These are phyloP conservation scores for Sinhomidia bicolor DNA, from an alignment of 2,888 invertebrate genomes.

Conservation along the genomic window DNA sequence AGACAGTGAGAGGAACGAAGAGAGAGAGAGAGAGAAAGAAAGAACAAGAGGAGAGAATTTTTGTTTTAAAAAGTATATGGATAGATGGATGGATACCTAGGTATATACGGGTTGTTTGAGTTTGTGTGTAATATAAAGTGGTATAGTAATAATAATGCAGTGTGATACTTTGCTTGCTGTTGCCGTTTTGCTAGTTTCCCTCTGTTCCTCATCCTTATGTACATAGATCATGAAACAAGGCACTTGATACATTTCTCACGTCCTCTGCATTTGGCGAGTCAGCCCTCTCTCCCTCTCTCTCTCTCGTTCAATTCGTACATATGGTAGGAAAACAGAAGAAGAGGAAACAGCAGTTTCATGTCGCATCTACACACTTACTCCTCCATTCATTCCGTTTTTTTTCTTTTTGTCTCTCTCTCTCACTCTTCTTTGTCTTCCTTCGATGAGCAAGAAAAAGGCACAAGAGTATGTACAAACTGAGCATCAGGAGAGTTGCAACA, in stretches of 20 bases:
- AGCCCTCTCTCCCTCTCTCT: slow-evolving; percentile 28
- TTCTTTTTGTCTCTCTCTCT: neutral
- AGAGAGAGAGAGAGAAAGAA: slow-evolving; percentile 36
- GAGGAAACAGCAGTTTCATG: slow-evolving; percentile 71
- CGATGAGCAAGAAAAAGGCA: slow-evolving; percentile 55
- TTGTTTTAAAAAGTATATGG: too few relatives aligned
- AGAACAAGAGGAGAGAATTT: neutral
- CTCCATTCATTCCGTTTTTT: slow-evolving; percentile 11
- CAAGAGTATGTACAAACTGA: slow-evolving; percentile 48
- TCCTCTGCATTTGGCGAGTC: slow-evolving; percentile 72
- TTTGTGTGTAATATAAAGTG: slow-evolving; percentile 52
- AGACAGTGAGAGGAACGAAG: neutral
- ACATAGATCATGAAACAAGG: slow-evolving; percentile 73
- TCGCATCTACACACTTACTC: slow-evolving; percentile 51
- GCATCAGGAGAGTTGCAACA: slow-evolving; percentile 53
- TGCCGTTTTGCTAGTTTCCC: slow-evolving; percentile 31
- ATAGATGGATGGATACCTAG: too few relatives aligned
- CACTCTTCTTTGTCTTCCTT: slow-evolving; percentile 38
- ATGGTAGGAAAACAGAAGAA: slow-evolving; percentile 52
- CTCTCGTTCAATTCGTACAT: slow-evolving; percentile 65
- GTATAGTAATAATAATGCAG: neutral
- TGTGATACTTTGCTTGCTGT: slow-evolving; percentile 26
- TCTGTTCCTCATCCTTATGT: slow-evolving; percentile 55
- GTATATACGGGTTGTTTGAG: too few relatives aligned
- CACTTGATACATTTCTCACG: slow-evolving; percentile 78